These are phyloP conservation scores for Entomobrya proxima DNA, from an alignment of 2,888 invertebrate species.

Conservation along the genomic window DNA sequence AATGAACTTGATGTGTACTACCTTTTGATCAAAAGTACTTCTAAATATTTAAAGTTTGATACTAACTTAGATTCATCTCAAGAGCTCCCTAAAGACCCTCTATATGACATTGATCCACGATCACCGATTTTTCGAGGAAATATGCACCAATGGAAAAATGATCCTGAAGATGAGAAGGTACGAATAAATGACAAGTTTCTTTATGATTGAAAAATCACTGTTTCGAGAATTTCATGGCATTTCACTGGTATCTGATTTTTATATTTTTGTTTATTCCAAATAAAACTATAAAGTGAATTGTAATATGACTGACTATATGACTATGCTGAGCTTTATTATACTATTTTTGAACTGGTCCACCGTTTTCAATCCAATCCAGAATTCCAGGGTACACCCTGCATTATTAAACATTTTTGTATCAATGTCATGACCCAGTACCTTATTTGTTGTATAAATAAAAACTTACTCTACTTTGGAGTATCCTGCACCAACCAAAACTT, in stretches of 20 bases:
- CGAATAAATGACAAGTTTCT: constrained; percentile 47
- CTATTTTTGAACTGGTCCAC: constrained; percentile 58
- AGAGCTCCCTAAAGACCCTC: constrained; percentile 57
- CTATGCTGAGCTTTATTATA: background rate
- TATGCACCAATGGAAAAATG: background rate
- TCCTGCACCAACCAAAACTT: constrained; percentile 58
- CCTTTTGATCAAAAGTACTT: background rate
- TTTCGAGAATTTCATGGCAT: too few species aligned
- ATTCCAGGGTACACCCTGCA: constrained; percentile 71
- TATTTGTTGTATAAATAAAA: background rate
- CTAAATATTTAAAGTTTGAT: background rate
- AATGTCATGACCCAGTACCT: too few species aligned
- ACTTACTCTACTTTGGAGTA: constrained; percentile 69
- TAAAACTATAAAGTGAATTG: too few species aligned
- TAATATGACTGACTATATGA: background rate
- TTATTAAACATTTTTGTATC: constrained; percentile 2
- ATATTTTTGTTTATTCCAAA: too few species aligned
- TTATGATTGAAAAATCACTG: background rate
- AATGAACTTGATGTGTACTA: background rate
- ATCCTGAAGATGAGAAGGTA: background rate
- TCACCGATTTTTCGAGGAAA: constrained; percentile 45
- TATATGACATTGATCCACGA: constrained; percentile 67
- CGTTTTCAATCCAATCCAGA: constrained; percentile 67
- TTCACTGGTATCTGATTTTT: too few species aligned
- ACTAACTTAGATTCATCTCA: constrained; percentile 47